Evolutionary conservation across 2,113 vertebrate genomes (phyloP).

Genomic region (Mus pahari): DNA sequence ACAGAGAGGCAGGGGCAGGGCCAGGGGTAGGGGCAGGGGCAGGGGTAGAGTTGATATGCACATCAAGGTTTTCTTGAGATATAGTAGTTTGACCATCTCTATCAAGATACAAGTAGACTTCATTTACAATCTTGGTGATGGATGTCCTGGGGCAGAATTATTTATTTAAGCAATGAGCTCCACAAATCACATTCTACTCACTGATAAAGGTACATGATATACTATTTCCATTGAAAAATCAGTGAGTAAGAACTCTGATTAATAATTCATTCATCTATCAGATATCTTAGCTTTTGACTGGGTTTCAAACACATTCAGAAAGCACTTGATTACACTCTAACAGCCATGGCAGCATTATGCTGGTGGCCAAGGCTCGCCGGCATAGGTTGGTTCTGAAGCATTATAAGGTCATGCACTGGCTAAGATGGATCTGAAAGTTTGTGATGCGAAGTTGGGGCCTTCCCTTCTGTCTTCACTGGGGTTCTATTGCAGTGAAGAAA

Average conservation of each 20-base stretch:
- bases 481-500: neutral
- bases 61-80: neutral
- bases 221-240: conserved; percentile 23
- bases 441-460: neutral
- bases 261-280: neutral
- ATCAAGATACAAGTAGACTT: neutral
- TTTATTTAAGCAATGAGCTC: conserved; percentile 36
- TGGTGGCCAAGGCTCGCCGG: neutral
- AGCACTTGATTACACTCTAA: neutral
- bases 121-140: neutral
- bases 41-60: neutral
- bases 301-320: neutral
- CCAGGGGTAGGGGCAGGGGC: neutral
- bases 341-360: no score
- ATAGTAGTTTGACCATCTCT: neutral
- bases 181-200: conserved; percentile 22
- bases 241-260: neutral
- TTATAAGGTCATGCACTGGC: neutral
- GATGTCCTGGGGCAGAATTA: conserved; percentile 12
- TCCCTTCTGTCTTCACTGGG: neutral
- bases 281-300: neutral
- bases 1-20: neutral
- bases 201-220: neutral
- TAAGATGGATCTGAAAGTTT: neutral
- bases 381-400: neutral